phyloP scores from a whole-genome alignment of 2,797 vertebrate genomes.

The Protosalanx chinensis region DNA sequence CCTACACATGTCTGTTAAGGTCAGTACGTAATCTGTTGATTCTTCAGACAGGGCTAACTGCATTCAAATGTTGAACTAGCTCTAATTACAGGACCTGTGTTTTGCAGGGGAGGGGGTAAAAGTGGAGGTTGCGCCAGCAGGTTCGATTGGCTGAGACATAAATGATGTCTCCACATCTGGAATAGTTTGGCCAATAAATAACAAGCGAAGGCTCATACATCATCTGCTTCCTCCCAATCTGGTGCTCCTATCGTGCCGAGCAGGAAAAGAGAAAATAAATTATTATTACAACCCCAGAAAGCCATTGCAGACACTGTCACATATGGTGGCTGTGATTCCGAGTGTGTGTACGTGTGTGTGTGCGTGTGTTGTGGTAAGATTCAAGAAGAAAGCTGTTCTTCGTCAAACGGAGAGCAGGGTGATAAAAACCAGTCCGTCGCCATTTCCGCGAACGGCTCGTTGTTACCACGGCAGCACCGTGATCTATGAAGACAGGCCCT shows the following conservation, averaged over 20 bases:
- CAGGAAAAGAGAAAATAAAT: constrained; percentile 82
- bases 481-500: constrained; percentile 27
- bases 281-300: constrained; percentile 87
- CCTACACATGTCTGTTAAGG: no score
- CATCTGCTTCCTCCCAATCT: constrained; percentile 83
- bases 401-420: constrained; percentile 37
- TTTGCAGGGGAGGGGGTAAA: constrained; percentile 74
- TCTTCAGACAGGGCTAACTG: no score
- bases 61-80: no score
- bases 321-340: constrained; percentile 32
- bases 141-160: constrained; percentile 87
- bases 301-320: constrained; percentile 77
- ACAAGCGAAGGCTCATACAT: constrained; percentile 84
- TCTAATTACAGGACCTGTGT: constrained; percentile 12
- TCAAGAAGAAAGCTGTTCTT: constrained; percentile 44
- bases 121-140: constrained; percentile 78
- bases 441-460: constrained; percentile 23
- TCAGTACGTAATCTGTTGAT: no score
- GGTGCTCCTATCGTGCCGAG: constrained; percentile 49
- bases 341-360: not conserved
- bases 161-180: constrained; percentile 91
- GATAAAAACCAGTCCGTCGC: constrained; percentile 30
- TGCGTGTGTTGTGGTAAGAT: not conserved
- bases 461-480: constrained; percentile 13
- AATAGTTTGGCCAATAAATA: constrained; percentile 91